Base-by-base conservation (phyloP, 2,113 vertebrate genomes). In the Cathartes aura region DNA sequence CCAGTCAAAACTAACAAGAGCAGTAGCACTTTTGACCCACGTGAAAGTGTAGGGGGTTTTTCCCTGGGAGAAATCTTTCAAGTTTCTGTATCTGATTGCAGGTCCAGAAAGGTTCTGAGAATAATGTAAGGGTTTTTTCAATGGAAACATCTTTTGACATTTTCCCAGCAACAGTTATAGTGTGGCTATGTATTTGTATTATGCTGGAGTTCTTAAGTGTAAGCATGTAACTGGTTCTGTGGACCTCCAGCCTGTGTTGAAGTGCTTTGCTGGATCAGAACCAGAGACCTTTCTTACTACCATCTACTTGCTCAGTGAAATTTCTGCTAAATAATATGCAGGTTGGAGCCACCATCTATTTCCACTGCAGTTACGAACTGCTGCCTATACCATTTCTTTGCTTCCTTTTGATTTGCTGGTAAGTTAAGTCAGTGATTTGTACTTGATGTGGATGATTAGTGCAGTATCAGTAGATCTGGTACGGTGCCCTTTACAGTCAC, bases 181-280 rank as follows among this genome's bases (percentile, higher is more conserved):
- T 11, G 48, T 64, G 62, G 60, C 40, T 70, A 9, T 73, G 1
- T 81, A 81, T 55, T 80, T 88, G 59, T 64, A 62, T 75, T 85
- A 12, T 55, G 36, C 63, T 84, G 40, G 32, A 38, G 52, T 66
- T 89, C 38, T 53, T 42, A 53, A 85, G 36, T 50, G 19, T 15
- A 58, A 84, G 73, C 43, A 3, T 10, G 6, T 80, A 75, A n/a
- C 45, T 76, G 66, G 62, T 87, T 93, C 84, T 81, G 22, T 64
- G 82, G 66, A 73, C 70, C 45, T 88, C 50, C 55, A 91, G 38
- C 84, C 30, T 58, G 58, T 58, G 23, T 45, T 79, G 87, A 91
- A 93, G 74, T 96, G 82, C 73, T 94, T 81, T 85, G 68, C 59
- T 95, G 89, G 66, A 90, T 85, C 52, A 75, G 72, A 91, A 84